Evolutionary conservation across 2,797 vertebrate species (phyloP).

Genomic region (Ptychobarbus kaznakovi): DNA sequence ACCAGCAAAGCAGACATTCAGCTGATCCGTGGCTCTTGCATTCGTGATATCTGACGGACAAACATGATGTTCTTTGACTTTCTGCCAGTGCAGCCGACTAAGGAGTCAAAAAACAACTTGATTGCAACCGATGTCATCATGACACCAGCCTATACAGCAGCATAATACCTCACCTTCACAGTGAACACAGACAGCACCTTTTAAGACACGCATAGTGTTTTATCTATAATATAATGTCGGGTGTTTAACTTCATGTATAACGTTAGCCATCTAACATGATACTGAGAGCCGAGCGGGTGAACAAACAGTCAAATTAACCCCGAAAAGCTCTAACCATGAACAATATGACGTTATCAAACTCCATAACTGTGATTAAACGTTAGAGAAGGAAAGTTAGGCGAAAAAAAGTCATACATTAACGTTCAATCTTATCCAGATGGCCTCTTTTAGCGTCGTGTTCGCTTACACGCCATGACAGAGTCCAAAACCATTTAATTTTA

Average conservation of each 20-base stretch:
- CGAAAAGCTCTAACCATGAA: neutral
- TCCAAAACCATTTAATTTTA: neutral
- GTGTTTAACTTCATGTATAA: slow-evolving; percentile 17
- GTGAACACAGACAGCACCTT: neutral
- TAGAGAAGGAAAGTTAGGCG: neutral
- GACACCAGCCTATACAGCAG: slow-evolving; percentile 8
- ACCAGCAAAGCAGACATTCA: neutral
- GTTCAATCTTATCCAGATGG: neutral
- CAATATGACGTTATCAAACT: neutral
- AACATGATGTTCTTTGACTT: slow-evolving; percentile 18
- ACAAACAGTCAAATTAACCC: neutral
- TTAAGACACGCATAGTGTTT: neutral
- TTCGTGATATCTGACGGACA: neutral
- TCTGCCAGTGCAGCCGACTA: slow-evolving; percentile 29
- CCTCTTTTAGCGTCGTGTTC: slow-evolving; percentile 8
- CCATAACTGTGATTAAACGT: neutral
- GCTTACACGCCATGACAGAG: neutral
- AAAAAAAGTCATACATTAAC: neutral
- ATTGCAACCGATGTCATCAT: slow-evolving; percentile 50
- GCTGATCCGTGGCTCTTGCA: neutral
- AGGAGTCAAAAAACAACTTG: slow-evolving; percentile 19
- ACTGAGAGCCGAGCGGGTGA: neutral
- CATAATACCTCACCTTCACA: slow-evolving; percentile 6
- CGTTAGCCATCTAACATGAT: neutral
- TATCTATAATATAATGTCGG: slow-evolving; percentile 7